Evolutionary conservation across 2,797 vertebrate species (phyloP), one percentile per base, ranked within the genome.

Genomic region (Denticeps clupeoides): DNA sequence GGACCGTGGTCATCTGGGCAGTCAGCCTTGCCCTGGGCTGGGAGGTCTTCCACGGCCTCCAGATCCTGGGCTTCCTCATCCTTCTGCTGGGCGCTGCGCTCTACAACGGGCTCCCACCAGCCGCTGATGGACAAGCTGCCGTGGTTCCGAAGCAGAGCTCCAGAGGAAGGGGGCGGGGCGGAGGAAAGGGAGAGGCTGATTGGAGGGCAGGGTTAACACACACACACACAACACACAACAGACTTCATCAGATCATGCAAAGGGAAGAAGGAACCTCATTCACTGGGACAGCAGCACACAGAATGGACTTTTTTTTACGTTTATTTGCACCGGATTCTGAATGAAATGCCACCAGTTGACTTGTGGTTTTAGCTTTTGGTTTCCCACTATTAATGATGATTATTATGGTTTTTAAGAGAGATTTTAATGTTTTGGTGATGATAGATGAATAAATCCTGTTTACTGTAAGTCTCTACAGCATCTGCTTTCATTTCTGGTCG

Each of bases 1-100:
- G 92, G 1, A 95, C 91, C 0, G 57, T 94, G 13, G 80, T 91
- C 59, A 89, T 94, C 69, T 96, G 93, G 92, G 85, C 58, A 0
- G 68, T 90, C 50, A 95, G 92, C 72, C 69, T 95, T 58, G 85
- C 77, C 0, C 25, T 95, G 63, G 82, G 89, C 10, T 96, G 93
- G 93, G 93, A 96, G 68, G 3, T 12, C 9, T 97, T 95, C 53
- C 88, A 89, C 0, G 75, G 80, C 0, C 75, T 97, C 44, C 85
- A 96, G 80, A 83, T 97, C 41, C 63, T 92, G 1, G 92, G 93
- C 1, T 97, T 96, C 54, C 7, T 88, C 50, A 56, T 96, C 38
- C 78, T 96, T 26, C 76, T 96, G 25, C 0, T 19, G 0, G 91
- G 93, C 0, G 79, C 92, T 0, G 84, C 73, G 0, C 82, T 96